Percentiles rank a stretch among this genome's conserved stretches.
Conservation (phyloP, 37 sponge, comb jelly and placozoan species). For the Beroe ovata region DNA sequence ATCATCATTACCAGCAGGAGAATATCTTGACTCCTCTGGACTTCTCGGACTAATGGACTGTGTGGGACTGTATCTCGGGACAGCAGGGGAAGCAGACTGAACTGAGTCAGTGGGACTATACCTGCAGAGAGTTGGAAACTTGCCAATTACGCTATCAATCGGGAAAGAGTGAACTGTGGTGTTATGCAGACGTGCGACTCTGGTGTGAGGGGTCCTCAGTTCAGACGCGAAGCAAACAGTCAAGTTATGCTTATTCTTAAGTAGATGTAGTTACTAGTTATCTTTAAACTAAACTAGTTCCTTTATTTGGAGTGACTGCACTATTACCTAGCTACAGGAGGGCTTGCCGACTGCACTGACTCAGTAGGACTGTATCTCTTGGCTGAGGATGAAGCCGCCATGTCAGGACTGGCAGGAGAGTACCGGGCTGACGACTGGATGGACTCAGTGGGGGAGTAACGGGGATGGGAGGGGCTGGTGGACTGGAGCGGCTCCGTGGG, state of each 20-base stretch:
- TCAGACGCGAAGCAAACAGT: no score
- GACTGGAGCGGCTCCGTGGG: constrained; percentile 23
- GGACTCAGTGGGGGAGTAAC: constrained; percentile 7
- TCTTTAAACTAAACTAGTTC: no score
- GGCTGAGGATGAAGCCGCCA: background rate
- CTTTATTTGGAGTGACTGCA: background rate
- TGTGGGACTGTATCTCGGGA: constrained; percentile 41
- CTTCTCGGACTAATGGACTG: background rate
- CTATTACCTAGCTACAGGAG: background rate
- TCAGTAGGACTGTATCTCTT: constrained; percentile 31
- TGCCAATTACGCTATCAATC: no score
- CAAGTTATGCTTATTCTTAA: no score
- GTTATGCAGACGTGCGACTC: no score
- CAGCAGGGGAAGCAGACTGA: background rate
- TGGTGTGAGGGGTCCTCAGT: no score
- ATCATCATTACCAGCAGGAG: constrained; percentile 34
- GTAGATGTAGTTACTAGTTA: no score
- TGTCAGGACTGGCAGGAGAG: constrained; percentile 67
- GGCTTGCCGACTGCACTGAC: background rate
- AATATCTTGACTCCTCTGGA: background rate
- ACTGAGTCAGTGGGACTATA: constrained; percentile 30
- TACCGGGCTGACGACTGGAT: constrained; percentile 6
- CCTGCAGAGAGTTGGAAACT: no score
- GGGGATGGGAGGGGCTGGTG: background rate
- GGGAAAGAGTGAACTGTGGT: no score